These are phyloP conservation scores for Saiga tatarica DNA, from an alignment of 2,113 vertebrate species.

Conservation along the genomic window DNA sequence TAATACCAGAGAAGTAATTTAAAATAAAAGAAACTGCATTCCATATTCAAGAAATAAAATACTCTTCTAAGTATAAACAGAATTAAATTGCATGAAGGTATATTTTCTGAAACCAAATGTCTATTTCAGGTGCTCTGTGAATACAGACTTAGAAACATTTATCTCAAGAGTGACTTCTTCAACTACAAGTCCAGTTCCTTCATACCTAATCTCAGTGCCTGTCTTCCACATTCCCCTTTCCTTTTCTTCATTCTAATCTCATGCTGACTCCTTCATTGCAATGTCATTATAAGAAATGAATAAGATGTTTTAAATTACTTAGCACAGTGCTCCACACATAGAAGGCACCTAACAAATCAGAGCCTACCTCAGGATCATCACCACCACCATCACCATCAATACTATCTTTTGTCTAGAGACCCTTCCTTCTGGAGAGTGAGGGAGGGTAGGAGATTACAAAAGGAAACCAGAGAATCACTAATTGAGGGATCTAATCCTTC, in stretches of 20 bases:
- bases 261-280: not conserved
- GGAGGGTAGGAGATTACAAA: not conserved
- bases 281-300: not conserved
- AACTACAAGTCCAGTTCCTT: not conserved
- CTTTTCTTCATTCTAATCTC: not conserved
- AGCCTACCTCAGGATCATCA: not conserved
- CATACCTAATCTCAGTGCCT: not conserved
- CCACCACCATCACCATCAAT: not conserved
- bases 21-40: constrained; percentile 59
- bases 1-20: constrained; percentile 61
- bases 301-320: not conserved
- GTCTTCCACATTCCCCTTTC: not conserved
- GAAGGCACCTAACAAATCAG: not conserved
- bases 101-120: constrained; percentile 39
- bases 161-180: not conserved
- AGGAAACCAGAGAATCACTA: not conserved
- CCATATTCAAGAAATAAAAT: constrained; percentile 56
- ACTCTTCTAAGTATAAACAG: constrained; percentile 40
- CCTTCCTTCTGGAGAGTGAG: not conserved
- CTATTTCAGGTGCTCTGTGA: not conserved
- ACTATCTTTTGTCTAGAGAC: not conserved
- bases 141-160: not conserved
- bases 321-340: not conserved
- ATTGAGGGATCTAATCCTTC: not conserved
- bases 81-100: constrained; percentile 46